Evolutionary conservation across 2,888 invertebrate species (phyloP), one percentile per base, ranked within the genome.

Genomic region (Physocephala rufipes): DNA sequence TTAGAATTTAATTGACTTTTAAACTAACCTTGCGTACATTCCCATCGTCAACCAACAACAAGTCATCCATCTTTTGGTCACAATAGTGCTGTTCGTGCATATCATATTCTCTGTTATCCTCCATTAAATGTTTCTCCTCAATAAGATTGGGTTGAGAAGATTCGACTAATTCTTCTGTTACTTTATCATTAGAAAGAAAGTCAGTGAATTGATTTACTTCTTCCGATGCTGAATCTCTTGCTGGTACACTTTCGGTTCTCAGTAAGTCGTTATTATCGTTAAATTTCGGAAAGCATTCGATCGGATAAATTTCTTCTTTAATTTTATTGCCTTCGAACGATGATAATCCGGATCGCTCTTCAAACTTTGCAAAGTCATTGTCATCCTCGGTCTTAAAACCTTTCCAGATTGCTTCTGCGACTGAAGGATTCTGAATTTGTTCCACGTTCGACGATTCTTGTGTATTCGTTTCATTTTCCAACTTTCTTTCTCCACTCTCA

Each of bases 71-170:
- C 65, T 74, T 36, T 21, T 74, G 71, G 55, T 71, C 71, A 5
- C 73, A 64, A 30, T 71, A 58, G 19, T 68, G 21, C 19, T 67
- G 67, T 45, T 65, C 67, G 24, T 13, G n/a, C 15, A 36, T 21
- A 26, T 13, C 24, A 71, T 67, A 21, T 70, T 83, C 82, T 74
- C 82, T 82, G 9, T 82, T 82, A 61, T 82, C 81, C 67, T 82
- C 82, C 1, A 81, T 72, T 12, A 82, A 75, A 75, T 83, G 81
- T 68, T 82, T 83, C 71, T 82, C 83, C 65, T 82, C 82, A 13
- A 74, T 68, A 12, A 79, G 79, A 30, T 79, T 43, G 9, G 80
- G 78, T 3, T 78, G 80, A 21, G 78, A 76, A 21, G 80, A 76
- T 30, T 77, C 72, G 59, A 78, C 77, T 21, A 77, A 53, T 53